Conservation (phyloP, 1,140 invertebrate genomes). For the Idris sp. region DNA sequence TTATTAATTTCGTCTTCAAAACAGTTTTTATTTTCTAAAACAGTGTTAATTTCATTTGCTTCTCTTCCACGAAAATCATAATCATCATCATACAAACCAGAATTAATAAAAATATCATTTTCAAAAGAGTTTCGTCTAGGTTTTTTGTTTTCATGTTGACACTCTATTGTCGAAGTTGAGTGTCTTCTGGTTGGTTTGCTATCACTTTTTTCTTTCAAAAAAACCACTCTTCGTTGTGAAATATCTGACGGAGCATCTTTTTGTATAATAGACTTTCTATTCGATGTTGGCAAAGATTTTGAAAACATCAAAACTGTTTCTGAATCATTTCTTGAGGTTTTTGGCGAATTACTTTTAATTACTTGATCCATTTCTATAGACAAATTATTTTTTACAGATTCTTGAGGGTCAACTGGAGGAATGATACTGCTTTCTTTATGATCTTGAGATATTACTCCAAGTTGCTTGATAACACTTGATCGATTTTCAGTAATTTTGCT, state of each 20-base stretch:
- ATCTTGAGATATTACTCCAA: constrained; percentile 31
- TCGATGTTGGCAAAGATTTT: constrained; percentile 6
- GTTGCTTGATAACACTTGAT: constrained; percentile 50
- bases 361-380: too few relatives aligned
- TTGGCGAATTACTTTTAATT: too few relatives aligned
- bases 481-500: constrained; percentile 43
- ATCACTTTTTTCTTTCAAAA: constrained; percentile 7
- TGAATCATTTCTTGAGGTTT: not conserved
- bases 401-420: too few relatives aligned
- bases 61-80: constrained; percentile 11
- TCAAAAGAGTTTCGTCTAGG: constrained; percentile 43
- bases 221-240: constrained; percentile 6
- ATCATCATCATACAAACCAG: constrained; percentile 13
- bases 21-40: constrained; percentile 1
- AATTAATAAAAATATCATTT: constrained; percentile 40
- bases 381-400: too few relatives aligned
- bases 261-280: too few relatives aligned
- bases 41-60: too few relatives aligned
- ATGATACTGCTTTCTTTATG: too few relatives aligned
- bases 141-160: constrained; percentile 5
- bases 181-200: constrained; percentile 29
- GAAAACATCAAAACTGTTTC: constrained; percentile 24
- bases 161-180: constrained; percentile 16
- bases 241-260: too few relatives aligned
- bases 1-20: too few relatives aligned